Evolutionary conservation across 2,888 invertebrate species (phyloP).

Genomic region (Amphipyra berbera): DNA sequence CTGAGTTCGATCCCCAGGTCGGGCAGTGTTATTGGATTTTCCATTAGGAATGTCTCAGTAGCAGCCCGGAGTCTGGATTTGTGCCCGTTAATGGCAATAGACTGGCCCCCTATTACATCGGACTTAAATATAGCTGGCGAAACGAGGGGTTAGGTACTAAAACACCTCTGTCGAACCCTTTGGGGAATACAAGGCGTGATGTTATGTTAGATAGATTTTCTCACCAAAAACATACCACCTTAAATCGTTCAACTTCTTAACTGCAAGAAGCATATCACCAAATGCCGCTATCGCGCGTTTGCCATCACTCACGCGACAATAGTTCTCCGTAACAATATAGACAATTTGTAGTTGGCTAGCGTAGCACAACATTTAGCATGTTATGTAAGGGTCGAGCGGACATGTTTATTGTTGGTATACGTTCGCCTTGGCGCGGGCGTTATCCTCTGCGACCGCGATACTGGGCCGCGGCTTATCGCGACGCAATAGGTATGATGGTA

Average conservation of each 20-base stretch:
- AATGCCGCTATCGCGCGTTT: conserved; percentile 11
- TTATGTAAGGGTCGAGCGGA: conserved; percentile 75
- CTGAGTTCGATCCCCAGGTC: no score
- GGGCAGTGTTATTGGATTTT: no score
- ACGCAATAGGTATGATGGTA: conserved; percentile 47
- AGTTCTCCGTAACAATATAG: conserved; percentile 46
- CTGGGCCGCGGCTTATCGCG: conserved; percentile 72
- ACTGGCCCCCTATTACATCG: no score
- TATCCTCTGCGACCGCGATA: conserved; percentile 80
- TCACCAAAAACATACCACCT: no score
- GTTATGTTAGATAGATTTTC: no score
- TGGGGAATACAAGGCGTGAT: no score
- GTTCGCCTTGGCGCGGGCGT: conserved; percentile 84
- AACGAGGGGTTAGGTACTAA: no score
- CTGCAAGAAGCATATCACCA: conserved; percentile 3
- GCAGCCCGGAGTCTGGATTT: no score
- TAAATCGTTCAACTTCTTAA: neutral
- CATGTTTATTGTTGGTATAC: conserved; percentile 70
- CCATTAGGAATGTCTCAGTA: no score
- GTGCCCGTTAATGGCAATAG: no score
- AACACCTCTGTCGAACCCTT: no score
- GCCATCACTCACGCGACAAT: conserved; percentile 31
- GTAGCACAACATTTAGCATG: conserved; percentile 67
- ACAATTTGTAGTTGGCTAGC: conserved; percentile 60
- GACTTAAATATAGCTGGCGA: no score